phyloP scores from a whole-genome alignment of 2,113 vertebrate genomes.

The Eulemur macaco region DNA sequence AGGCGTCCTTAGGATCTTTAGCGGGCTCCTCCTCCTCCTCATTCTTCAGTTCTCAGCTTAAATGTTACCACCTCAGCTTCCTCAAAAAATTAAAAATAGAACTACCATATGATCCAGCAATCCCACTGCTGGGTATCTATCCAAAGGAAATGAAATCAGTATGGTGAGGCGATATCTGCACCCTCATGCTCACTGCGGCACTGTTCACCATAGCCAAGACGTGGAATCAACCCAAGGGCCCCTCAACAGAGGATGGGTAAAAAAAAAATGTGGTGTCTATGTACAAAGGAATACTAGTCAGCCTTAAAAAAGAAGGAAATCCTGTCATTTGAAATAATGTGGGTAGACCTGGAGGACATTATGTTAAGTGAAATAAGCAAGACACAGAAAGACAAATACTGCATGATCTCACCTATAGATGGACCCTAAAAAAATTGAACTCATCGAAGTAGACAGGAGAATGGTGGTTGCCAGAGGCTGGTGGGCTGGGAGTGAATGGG shows the following conservation, averaged over 20 bases:
- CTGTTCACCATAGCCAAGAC: not conserved
- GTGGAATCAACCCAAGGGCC: not conserved
- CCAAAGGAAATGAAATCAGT: not conserved
- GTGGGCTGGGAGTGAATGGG: not conserved
- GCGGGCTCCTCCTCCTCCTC: not conserved
- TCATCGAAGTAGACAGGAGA: not conserved
- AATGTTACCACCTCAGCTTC: not conserved
- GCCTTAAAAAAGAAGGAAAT: not conserved
- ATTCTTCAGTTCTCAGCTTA: not conserved
- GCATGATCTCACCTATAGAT: too few species aligned
- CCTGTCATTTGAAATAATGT: not conserved
- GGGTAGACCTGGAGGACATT: not conserved
- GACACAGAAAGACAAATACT: not conserved
- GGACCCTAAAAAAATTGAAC: not conserved
- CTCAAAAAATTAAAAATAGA: constrained; percentile 20
- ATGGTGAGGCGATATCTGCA: not conserved
- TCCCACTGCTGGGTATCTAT: not conserved
- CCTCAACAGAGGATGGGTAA: not conserved
- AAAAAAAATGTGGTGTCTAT: not conserved
- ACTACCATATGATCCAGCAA: not conserved
- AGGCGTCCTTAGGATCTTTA: not conserved
- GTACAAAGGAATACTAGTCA: not conserved
- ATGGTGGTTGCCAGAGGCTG: too few species aligned
- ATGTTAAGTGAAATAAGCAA: not conserved
- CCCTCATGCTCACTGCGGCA: not conserved